Evolutionary conservation across 2,888 invertebrate genomes (phyloP).

Genomic region (Bembecia ichneumoniformis): DNA sequence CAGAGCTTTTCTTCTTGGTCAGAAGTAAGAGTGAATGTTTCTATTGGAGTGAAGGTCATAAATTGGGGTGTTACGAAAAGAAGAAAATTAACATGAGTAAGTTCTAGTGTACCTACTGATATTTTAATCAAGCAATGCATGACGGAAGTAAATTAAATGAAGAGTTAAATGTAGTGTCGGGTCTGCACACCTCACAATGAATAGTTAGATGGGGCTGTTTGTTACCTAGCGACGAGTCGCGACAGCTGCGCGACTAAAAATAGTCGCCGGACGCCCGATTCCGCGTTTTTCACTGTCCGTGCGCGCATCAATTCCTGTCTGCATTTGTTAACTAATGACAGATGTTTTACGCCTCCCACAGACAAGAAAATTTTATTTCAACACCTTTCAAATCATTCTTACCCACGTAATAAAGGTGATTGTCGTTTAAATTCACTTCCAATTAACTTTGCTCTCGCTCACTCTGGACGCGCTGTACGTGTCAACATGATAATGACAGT

Average conservation of each 20-base stretch:
- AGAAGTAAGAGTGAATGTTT: too few species aligned
- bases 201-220: slow-evolving; percentile 23
- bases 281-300: slow-evolving; percentile 70
- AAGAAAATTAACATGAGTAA: too few species aligned
- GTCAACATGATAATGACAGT: slow-evolving; percentile 55
- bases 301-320: slow-evolving; percentile 66
- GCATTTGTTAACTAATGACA: slow-evolving; percentile 68
- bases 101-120: too few species aligned
- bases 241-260: slow-evolving; percentile 63
- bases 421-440: slow-evolving; percentile 11
- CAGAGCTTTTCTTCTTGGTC: too few species aligned
- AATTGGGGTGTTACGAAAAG: too few species aligned
- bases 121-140: too few species aligned
- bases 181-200: not conserved
- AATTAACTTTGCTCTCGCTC: slow-evolving; percentile 18
- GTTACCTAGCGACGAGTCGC: slow-evolving; percentile 41
- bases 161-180: not conserved
- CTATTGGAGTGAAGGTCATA: too few species aligned
- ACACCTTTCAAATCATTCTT: slow-evolving; percentile 14
- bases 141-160: too few species aligned
- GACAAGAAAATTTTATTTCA: slow-evolving; percentile 13
- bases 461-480: slow-evolving; percentile 43
- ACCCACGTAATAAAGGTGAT: slow-evolving; percentile 16
- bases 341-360: slow-evolving; percentile 59
- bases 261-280: slow-evolving; percentile 53